Base-by-base conservation (phyloP, 2,888 invertebrate genomes). In the Mechanitis messenoides region DNA sequence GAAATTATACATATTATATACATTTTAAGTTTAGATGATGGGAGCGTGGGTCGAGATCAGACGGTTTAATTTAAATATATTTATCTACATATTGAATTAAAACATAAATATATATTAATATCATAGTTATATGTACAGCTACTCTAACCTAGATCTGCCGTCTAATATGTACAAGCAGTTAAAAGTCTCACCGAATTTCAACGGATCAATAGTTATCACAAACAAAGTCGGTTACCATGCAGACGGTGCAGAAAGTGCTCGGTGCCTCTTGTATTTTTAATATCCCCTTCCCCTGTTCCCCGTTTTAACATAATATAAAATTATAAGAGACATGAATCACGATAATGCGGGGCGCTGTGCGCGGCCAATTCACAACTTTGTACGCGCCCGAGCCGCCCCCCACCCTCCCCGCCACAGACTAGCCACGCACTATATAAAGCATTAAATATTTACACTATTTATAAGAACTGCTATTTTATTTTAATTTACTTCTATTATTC, bases 291-390 rank as follows among this genome's bases (percentile, higher is more conserved):
- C 78, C 74, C 73, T 74, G 68, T 67, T 64, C 69, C 79, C 81
- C 79, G 81, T 80, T 87, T 88, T 88, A 89, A 89, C 88, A 88
- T 89, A 87, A 89, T 88, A 89, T 87, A 89, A 89, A 89, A 89
- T 89, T 89, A 89, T 87, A 89, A 89, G 84, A 84, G 87, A 85
- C 87, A 87, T 89, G 87, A 89, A 89, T 89, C 89, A 89, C 85
- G 87, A 87, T 89, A 87, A 87, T 86, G 86, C 85, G 83, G 80
- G 77, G 81, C 78, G 81, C 78, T 80, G 81, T 81, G 82, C 82
- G 86, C 82, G 84, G 86, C 87, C 84, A 86, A 87, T 88, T 87
- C 87, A 86, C 87, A 87, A 87, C 76, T 88, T 86, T 77, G 78
- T 77, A 74, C 78, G 75, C 78, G 72, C 78, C 73, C 71, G 65